Conservation (phyloP, 2,797 vertebrate species). For the Hafferia zeledoni region DNA sequence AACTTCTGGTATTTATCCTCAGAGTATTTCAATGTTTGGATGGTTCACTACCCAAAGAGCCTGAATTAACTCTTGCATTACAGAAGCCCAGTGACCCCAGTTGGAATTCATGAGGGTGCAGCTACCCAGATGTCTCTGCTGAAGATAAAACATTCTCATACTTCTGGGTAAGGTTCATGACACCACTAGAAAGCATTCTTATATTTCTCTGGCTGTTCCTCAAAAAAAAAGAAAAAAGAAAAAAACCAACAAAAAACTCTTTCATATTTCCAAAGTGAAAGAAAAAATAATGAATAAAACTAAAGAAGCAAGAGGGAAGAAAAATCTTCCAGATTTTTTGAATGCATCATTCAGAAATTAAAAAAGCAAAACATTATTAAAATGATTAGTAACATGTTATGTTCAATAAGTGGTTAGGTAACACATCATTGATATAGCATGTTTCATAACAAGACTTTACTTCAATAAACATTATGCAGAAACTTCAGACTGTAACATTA, state of each 20-base stretch:
- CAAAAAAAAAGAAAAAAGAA: not conserved
- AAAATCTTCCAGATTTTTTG: not conserved
- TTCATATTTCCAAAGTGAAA: not conserved
- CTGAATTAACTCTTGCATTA: not conserved
- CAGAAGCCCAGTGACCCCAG: not conserved
- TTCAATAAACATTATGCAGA: not conserved
- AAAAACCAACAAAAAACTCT: not conserved
- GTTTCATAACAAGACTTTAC: not conserved
- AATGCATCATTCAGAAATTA: not conserved
- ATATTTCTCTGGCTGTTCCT: not conserved
- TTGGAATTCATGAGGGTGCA: not conserved
- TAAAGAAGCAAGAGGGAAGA: not conserved
- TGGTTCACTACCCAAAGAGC: not conserved
- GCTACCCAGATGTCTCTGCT: not conserved
- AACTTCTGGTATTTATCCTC: not conserved
- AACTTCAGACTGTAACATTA: not conserved
- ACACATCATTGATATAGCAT: not conserved
- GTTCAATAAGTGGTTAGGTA: not conserved
- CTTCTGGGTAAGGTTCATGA: not conserved
- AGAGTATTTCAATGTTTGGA: not conserved
- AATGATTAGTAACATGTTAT: not conserved
- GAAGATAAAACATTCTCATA: not conserved
- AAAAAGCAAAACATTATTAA: not conserved
- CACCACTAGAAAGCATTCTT: not conserved
- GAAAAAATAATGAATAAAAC: not conserved